Conservation (phyloP, 2,888 invertebrate species). For the Metallyticus violacea region DNA sequence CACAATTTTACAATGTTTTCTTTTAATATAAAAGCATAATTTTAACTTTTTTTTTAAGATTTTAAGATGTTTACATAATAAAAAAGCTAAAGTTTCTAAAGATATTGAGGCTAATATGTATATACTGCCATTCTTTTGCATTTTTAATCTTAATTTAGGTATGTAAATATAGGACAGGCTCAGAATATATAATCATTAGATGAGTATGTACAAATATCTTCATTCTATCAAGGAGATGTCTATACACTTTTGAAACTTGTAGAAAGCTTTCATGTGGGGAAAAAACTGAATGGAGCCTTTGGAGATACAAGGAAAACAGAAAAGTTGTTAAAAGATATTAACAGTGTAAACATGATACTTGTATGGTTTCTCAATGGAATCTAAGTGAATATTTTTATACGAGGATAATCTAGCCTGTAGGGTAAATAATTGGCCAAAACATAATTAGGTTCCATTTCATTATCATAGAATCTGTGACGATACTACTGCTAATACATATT, state of each 20-base stretch:
- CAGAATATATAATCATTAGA: neutral
- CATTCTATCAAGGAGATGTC: neutral
- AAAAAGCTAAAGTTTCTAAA: too few species aligned
- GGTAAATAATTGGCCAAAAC: conserved; percentile 10
- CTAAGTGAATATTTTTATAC: conserved; percentile 18
- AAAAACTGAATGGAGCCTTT: conserved; percentile 2
- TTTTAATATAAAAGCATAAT: too few species aligned
- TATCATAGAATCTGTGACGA: neutral
- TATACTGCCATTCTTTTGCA: neutral
- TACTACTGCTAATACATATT: neutral
- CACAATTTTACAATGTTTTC: too few species aligned
- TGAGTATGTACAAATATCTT: too few species aligned
- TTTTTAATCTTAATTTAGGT: neutral
- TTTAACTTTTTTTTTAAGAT: too few species aligned
- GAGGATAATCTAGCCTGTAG: conserved; percentile 17
- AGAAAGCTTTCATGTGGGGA: neutral
- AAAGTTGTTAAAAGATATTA: neutral
- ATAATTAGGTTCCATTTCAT: conserved; percentile 6
- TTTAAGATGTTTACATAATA: too few species aligned
- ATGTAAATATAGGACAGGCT: neutral
- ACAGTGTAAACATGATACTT: neutral
- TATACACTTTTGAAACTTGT: neutral
- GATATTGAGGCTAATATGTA: neutral
- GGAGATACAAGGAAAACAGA: neutral
- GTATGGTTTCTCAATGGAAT: conserved; percentile 5